phyloP scores from a whole-genome alignment of 2,797 vertebrate species.

The Pogonophryne albipinna region DNA sequence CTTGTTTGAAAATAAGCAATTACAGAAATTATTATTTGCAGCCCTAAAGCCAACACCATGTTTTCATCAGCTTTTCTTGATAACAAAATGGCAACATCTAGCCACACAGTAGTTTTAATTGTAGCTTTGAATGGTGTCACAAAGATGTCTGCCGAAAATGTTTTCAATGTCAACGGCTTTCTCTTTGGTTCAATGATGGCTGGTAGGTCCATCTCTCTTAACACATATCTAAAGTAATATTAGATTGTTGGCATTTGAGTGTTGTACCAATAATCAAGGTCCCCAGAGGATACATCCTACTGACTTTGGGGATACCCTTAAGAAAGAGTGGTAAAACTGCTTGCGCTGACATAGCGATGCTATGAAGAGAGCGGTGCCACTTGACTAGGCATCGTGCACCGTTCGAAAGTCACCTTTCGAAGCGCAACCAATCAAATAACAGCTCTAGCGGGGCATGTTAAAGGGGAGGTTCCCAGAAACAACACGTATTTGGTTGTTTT shows the following conservation, averaged over 20 bases:
- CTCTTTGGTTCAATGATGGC: neutral
- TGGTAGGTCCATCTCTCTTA: neutral
- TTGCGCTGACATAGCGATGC: too few relatives aligned
- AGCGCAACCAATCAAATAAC: too few relatives aligned
- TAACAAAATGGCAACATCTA: neutral
- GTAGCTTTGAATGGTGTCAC: too few relatives aligned
- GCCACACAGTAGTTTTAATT: neutral
- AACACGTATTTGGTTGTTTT: too few relatives aligned
- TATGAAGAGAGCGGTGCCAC: too few relatives aligned
- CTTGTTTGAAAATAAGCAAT: neutral
- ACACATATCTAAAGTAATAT: neutral
- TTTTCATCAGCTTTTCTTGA: slow-evolving; percentile 12
- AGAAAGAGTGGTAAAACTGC: too few relatives aligned
- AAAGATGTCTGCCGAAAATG: too few relatives aligned
- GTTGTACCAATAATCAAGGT: neutral
- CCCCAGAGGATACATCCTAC: neutral
- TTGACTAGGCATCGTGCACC: too few relatives aligned
- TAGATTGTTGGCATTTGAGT: neutral
- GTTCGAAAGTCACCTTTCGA: too few relatives aligned
- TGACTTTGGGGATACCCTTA: neutral
- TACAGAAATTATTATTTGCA: neutral
- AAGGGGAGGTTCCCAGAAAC: too few relatives aligned
- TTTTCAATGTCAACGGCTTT: neutral
- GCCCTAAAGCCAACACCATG: neutral
- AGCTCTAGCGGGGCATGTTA: too few relatives aligned